A percentile compares a stretch with the other conserved stretches of the same genome.
phyloP scores from a whole-genome alignment of 2,113 vertebrate species.

The Merops nubicus region DNA sequence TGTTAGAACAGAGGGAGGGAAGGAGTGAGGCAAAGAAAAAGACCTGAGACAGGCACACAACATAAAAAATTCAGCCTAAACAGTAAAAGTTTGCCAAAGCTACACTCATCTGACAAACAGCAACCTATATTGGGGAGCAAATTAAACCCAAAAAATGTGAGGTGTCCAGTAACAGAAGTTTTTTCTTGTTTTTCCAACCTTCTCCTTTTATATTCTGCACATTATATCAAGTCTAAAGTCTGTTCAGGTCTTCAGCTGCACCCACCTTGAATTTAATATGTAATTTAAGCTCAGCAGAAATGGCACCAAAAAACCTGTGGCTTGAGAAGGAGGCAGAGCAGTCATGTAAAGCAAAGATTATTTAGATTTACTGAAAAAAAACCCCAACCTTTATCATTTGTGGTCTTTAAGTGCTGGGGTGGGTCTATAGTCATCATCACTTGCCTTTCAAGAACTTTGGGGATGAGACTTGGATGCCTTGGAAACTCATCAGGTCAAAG shows the following conservation, averaged over 20 bases:
- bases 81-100: not conserved
- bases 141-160: not conserved
- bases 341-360: not conserved
- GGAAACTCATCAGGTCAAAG: not conserved
- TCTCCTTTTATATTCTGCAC: not conserved
- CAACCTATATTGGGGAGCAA: not conserved
- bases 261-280: not conserved
- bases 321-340: not conserved
- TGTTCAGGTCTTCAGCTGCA: not conserved
- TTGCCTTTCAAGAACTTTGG: rapidly evolving
- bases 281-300: not conserved
- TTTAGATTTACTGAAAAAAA: not conserved
- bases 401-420: not conserved
- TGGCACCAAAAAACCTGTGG: rapidly evolving
- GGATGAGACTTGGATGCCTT: not conserved
- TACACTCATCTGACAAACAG: not conserved
- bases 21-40: not conserved
- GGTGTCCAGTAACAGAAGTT: not conserved
- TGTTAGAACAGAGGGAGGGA: not conserved
- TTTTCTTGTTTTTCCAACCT: not conserved
- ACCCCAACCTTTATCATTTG: not conserved
- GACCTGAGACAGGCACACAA: not conserved
- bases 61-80: not conserved
- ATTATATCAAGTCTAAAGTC: not conserved
- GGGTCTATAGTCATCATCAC: not conserved